phyloP scores from a whole-genome alignment of 1,140 invertebrate species.

The Cyphomyrmex costatus region DNA sequence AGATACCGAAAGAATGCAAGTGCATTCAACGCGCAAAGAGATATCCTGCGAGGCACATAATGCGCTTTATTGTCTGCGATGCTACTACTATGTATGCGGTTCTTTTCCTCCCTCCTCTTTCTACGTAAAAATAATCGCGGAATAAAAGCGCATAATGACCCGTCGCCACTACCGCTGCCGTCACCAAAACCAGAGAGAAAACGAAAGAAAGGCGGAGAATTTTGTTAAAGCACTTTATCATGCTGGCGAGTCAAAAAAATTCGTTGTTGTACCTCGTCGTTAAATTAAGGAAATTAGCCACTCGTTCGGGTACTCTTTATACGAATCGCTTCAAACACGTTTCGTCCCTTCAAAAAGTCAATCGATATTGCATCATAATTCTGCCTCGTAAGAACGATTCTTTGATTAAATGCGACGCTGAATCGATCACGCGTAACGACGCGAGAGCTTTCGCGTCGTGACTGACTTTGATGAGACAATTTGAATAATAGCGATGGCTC shows the following conservation, averaged over 20 bases:
- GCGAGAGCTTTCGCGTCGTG: slow-evolving; percentile 35
- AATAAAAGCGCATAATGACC: slow-evolving; percentile 26
- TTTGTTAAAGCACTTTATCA: slow-evolving; percentile 21
- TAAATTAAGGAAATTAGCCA: slow-evolving; percentile 34
- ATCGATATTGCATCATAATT: slow-evolving; percentile 38
- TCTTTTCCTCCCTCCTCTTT: background rate
- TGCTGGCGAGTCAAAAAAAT: background rate
- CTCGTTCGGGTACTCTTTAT: background rate
- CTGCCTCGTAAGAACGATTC: background rate
- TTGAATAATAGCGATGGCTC: slow-evolving; percentile 82
- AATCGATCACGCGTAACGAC: slow-evolving; percentile 72
- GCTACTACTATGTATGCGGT: slow-evolving; percentile 18
- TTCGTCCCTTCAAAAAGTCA: background rate
- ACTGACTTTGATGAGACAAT: slow-evolving; percentile 72
- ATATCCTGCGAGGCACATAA: slow-evolving; percentile 47
- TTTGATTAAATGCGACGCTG: slow-evolving; percentile 65
- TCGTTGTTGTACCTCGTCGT: slow-evolving; percentile 16
- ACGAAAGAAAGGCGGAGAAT: background rate
- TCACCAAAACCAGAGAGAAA: background rate
- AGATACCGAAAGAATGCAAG: slow-evolving; percentile 53
- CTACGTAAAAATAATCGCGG: slow-evolving; percentile 38
- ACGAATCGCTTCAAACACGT: background rate
- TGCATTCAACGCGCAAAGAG: slow-evolving; percentile 40
- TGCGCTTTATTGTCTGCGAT: slow-evolving; percentile 60
- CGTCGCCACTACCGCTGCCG: background rate